These are phyloP conservation scores for Gambusia yucatana DNA, from an alignment of 2,797 vertebrate genomes.

Conservation along the genomic window DNA sequence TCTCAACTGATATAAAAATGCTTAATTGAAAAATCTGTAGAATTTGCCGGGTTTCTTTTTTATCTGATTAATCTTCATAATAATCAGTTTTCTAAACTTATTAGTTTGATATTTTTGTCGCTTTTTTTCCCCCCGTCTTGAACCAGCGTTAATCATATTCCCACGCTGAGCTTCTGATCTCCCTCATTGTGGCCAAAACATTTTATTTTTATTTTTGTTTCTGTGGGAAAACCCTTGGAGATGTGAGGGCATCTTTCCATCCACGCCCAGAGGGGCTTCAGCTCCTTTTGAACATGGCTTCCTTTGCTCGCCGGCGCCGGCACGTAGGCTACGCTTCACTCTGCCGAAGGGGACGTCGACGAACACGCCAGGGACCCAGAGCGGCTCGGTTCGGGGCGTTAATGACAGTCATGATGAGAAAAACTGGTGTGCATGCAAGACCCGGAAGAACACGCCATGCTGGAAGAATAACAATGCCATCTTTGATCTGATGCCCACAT, in stretches of 20 bases:
- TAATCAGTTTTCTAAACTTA: background rate
- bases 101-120: background rate
- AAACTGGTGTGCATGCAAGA: slow-evolving; percentile 57
- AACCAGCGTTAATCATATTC: background rate
- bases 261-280: slow-evolving; percentile 41
- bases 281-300: slow-evolving; percentile 35
- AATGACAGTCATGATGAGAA: slow-evolving; percentile 67
- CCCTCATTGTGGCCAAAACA: background rate
- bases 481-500: slow-evolving; percentile 75
- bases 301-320: slow-evolving; percentile 42
- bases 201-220: slow-evolving; percentile 3
- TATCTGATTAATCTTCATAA: too few relatives aligned
- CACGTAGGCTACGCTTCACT: slow-evolving; percentile 36
- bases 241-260: slow-evolving; percentile 52
- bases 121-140: background rate
- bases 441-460: slow-evolving; percentile 45
- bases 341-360: slow-evolving; percentile 38
- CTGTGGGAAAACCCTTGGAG: slow-evolving; percentile 9
- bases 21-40: too few relatives aligned
- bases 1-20: too few relatives aligned
- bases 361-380: slow-evolving; percentile 42
- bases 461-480: slow-evolving; percentile 71
- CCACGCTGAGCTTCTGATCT: background rate
- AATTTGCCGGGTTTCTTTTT: too few relatives aligned
- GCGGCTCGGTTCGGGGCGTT: slow-evolving; percentile 17